A percentile compares a stretch with the other conserved stretches of the same genome.
phyloP scores from a whole-genome alignment of 2,888 invertebrate genomes.

The Himalopsyche tibetana region DNA sequence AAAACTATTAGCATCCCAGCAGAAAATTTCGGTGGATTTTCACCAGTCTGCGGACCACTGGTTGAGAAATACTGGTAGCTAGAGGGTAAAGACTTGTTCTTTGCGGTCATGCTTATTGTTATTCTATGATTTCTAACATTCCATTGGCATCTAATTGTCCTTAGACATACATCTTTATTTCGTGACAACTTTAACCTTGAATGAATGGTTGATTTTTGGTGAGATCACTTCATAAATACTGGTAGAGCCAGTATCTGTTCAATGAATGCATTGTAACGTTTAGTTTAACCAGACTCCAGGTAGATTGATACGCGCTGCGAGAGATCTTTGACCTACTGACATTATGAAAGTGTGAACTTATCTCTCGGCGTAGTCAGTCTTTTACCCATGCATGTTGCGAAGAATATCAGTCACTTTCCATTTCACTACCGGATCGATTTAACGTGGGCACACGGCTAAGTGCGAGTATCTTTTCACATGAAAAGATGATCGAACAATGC shows the following conservation, averaged over 20 bases:
- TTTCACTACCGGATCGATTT: constrained; percentile 41
- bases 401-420: constrained; percentile 44
- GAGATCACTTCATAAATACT: constrained; percentile 51
- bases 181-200: constrained; percentile 1
- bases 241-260: constrained; percentile 51
- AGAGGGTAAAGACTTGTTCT: neutral
- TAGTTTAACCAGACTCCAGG: constrained; percentile 2
- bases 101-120: neutral
- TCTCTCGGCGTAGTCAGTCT: constrained; percentile 12
- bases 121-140: neutral
- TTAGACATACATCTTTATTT: neutral
- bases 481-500: constrained; percentile 52
- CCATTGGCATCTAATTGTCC: neutral
- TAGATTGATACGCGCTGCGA: neutral
- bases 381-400: constrained; percentile 46
- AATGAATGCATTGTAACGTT: constrained; percentile 43
- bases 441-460: constrained; percentile 21
- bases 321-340: constrained; percentile 63
- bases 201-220: neutral
- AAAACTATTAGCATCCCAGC: too few species aligned
- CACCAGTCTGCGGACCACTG: too few species aligned
- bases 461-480: constrained; percentile 9
- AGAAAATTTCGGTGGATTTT: too few species aligned
- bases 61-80: too few species aligned
- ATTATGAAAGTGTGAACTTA: constrained; percentile 64